These are phyloP conservation scores for Origma solitaria DNA, from an alignment of 2,113 vertebrate genomes.

Conservation along the genomic window DNA sequence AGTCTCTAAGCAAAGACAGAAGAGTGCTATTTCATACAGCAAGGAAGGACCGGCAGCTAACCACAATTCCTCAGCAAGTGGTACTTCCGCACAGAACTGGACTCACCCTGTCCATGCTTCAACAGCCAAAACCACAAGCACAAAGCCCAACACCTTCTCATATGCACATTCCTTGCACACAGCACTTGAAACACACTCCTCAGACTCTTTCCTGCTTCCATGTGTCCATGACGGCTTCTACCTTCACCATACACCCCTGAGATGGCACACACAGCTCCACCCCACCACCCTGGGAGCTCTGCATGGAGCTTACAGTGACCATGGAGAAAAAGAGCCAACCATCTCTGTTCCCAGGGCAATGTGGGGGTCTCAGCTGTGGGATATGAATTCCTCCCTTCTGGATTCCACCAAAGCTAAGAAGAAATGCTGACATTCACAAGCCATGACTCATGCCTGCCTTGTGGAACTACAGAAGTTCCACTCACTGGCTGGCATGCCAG, in stretches of 20 bases:
- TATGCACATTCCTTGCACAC: rapidly evolving
- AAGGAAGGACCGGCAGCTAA: neutral
- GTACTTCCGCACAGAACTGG: neutral
- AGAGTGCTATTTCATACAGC: neutral
- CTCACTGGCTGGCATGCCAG: neutral
- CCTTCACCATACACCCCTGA: rapidly evolving
- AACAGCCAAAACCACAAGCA: neutral
- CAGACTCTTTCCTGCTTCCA: neutral
- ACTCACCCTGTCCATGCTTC: neutral
- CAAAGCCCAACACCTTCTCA: neutral
- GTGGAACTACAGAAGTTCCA: neutral
- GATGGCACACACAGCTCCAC: neutral
- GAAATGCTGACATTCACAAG: neutral
- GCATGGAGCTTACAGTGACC: neutral
- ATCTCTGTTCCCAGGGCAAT: neutral
- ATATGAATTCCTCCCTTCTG: neutral
- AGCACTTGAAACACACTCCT: rapidly evolving
- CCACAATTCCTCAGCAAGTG: neutral
- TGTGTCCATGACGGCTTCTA: rapidly evolving
- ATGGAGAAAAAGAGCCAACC: neutral
- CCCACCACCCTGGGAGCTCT: neutral
- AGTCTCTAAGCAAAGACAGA: neutral
- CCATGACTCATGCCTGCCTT: neutral
- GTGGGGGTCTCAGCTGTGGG: neutral
- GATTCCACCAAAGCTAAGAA: neutral